Conservation (phyloP, 2,888 invertebrate genomes). For the Athrips mouffetella region DNA sequence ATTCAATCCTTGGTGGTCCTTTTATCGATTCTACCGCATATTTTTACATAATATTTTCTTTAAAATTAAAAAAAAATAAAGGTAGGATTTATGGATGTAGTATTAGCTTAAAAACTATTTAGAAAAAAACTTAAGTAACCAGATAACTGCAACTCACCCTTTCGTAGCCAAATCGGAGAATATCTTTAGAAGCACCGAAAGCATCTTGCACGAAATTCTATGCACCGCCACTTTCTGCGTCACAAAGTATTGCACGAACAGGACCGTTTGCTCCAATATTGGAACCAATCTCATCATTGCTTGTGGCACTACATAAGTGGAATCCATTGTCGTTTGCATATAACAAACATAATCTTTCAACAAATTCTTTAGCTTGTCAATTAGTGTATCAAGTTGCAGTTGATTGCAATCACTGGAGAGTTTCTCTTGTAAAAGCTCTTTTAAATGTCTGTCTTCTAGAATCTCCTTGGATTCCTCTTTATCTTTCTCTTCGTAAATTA, state of each 20-base stretch:
- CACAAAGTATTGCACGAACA: conserved; percentile 87
- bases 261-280: conserved; percentile 85
- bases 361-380: conserved; percentile 58
- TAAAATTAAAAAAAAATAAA: background rate
- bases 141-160: no score
- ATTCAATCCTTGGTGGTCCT: no score
- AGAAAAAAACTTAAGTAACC: background rate
- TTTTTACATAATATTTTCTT: no score
- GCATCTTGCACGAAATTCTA: conserved; percentile 88
- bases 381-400: conserved; percentile 75
- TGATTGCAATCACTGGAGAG: conserved; percentile 79
- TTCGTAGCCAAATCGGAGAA: conserved; percentile 89
- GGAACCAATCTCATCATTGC: conserved; percentile 77
- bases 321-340: conserved; percentile 40
- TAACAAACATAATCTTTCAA: conserved; percentile 61
- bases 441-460: conserved; percentile 82
- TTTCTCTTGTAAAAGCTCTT: conserved; percentile 80
- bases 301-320: conserved; percentile 43
- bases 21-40: no score
- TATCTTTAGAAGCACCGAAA: conserved; percentile 88
- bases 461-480: conserved; percentile 70
- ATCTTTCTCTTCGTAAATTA: conserved; percentile 51
- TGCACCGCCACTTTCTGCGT: conserved; percentile 88
- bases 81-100: background rate
- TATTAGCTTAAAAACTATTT: no score